Conservation (phyloP, 2,797 vertebrate genomes). For the Halcyon badia region DNA sequence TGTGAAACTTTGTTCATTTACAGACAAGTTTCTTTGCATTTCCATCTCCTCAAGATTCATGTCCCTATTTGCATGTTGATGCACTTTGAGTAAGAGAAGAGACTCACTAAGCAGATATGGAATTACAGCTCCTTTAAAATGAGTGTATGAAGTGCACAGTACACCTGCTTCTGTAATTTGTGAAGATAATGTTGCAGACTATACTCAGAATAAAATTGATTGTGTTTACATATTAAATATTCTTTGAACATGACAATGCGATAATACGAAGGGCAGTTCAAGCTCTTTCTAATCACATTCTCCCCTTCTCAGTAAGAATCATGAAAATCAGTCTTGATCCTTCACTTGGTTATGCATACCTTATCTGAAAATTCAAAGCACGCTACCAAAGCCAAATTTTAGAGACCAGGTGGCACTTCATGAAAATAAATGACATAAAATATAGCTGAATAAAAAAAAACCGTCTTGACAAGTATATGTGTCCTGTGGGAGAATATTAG, state of each 20-base stretch:
- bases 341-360: not conserved
- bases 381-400: constrained; percentile 25
- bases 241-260: not conserved
- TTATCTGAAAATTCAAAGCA: constrained; percentile 50
- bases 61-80: constrained; percentile 33
- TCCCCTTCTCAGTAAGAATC: constrained; percentile 15
- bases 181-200: not conserved
- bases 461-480: not conserved
- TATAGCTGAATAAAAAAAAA: not conserved
- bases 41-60: constrained; percentile 4
- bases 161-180: not conserved
- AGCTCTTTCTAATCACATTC: not conserved
- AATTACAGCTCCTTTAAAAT: constrained; percentile 40
- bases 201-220: not conserved
- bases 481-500: not conserved
- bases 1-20: constrained; percentile 23
- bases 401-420: not conserved
- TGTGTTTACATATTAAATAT: not conserved
- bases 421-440: constrained; percentile 9
- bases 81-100: constrained; percentile 6
- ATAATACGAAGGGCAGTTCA: not conserved
- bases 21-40: not conserved
- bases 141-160: not conserved
- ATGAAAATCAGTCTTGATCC: constrained; percentile 1
- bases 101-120: not conserved